These are phyloP conservation scores for Frankliniella intonsa DNA, from an alignment of 2,888 invertebrate genomes.

Conservation along the genomic window DNA sequence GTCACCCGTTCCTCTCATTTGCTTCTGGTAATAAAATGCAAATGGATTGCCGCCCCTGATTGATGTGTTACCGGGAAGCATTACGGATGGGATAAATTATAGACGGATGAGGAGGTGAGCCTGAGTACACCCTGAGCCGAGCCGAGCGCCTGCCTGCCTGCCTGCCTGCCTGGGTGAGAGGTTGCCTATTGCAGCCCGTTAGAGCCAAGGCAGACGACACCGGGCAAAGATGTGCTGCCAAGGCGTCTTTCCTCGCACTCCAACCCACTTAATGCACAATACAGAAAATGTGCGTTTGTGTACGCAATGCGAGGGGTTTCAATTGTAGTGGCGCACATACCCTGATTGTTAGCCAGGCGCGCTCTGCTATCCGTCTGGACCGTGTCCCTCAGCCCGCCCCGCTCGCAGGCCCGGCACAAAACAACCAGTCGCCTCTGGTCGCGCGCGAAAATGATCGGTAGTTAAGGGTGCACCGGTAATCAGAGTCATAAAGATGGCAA, in stretches of 20 bases:
- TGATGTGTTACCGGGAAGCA: conserved; percentile 7
- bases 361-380: too few relatives aligned
- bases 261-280: too few relatives aligned
- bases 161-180: background rate
- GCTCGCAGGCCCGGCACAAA: too few relatives aligned
- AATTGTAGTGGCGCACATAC: too few relatives aligned
- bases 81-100: conserved; percentile 1
- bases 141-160: background rate
- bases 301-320: too few relatives aligned
- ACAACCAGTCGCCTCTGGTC: too few relatives aligned
- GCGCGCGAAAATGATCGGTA: background rate
- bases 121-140: background rate
- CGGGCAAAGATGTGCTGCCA: background rate
- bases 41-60: conserved; percentile 17
- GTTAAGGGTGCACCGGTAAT: conserved; percentile 7
- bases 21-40: conserved; percentile 26
- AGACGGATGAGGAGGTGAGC: background rate
- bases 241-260: too few relatives aligned
- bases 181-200: background rate
- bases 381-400: too few relatives aligned
- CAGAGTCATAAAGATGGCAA: conserved; percentile 9
- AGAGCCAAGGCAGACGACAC: conserved; percentile 6
- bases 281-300: too few relatives aligned
- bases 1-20: conserved; percentile 13
- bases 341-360: too few relatives aligned